Evolutionary conservation across 2,888 invertebrate genomes (phyloP), one percentile per base, ranked within the genome.

Genomic region (Drosophila atripex): DNA sequence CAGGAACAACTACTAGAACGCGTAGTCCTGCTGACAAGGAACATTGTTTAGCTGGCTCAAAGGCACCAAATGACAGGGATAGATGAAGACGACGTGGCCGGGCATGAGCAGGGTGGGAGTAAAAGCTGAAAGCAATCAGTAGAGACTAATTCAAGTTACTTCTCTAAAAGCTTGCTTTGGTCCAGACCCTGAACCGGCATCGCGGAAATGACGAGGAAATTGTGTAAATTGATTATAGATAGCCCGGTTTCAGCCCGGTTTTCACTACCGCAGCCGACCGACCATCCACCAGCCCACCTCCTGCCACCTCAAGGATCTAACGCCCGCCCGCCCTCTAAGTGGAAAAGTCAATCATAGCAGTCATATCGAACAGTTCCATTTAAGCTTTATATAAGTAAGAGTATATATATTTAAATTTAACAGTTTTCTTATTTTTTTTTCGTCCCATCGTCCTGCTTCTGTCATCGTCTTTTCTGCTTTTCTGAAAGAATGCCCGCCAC

Each of bases 161-260:
- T 32, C 68, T 70, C 59, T 58, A 50, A 59, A 70, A 50, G 61
- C 53, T 35, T 41, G 41, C 43, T 50, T 16, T 32, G 52, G 50
- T 21, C 25, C 38, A 16, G 41, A 46, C 38, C 25, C n/a, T 28
- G 49, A 54, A 50, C 45, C 25, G 50, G 39, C 63, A 51, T 45
- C 50, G 54, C 77, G 84, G 78, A 82, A 86, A 84, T 80, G 65
- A 77, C 69, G 57, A 73, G 70, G 76, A 86, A 86, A 86, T 86
- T 84, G 80, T 80, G 66, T 73, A 71, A 86, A 82, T 82, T 84
- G 84, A 80, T 84, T 84, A 77, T 76, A 78, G 76, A 77, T 86
- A 80, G 72, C 73, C 63, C 57, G 64, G 59, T 65, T 63, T 58
- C 61, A 45, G 71, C 59, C 61, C 52, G 46, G 60, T 41, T 41